Evolutionary conservation across 2,113 vertebrate genomes (phyloP).

Genomic region (Mellivora capensis): DNA sequence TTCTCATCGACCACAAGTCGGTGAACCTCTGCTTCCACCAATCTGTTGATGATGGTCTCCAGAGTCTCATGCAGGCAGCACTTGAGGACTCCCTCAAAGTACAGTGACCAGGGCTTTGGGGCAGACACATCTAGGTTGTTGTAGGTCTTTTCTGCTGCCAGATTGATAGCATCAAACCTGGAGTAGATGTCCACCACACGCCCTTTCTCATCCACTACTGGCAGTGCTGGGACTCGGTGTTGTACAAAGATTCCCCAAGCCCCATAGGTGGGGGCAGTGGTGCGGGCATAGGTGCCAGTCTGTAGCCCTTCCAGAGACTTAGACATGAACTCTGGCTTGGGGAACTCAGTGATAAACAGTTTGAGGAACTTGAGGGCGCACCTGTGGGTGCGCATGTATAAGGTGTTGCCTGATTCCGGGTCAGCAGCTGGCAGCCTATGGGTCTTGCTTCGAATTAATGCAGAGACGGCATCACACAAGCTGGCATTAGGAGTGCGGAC

Average conservation of each 20-base stretch:
- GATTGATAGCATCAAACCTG: slow-evolving; percentile 97
- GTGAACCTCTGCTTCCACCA: slow-evolving; percentile 98
- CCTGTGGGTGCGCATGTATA: slow-evolving; percentile 99
- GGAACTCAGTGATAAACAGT: slow-evolving; percentile 97
- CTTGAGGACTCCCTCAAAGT: slow-evolving; percentile 97
- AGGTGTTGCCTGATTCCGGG: slow-evolving; percentile 93
- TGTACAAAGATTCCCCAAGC: slow-evolving; percentile 97
- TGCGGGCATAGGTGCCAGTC: slow-evolving; percentile 91
- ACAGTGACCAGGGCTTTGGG: slow-evolving; percentile 97
- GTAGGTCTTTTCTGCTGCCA: slow-evolving; percentile 98
- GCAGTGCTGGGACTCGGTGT: slow-evolving; percentile 94
- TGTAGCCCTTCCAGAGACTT: slow-evolving; percentile 89
- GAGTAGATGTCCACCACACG: slow-evolving; percentile 98
- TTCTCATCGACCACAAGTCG: slow-evolving; percentile 95
- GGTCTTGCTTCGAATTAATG: slow-evolving; percentile 96
- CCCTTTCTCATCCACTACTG: slow-evolving; percentile 94
- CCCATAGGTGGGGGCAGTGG: slow-evolving; percentile 93
- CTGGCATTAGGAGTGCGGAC: slow-evolving; percentile 97
- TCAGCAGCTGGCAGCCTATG: slow-evolving; percentile 97
- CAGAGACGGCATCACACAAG: slow-evolving; percentile 96
- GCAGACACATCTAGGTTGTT: slow-evolving; percentile 98
- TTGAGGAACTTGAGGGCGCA: slow-evolving; percentile 99
- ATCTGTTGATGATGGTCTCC: slow-evolving; percentile 94
- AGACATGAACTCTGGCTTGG: slow-evolving; percentile 91
- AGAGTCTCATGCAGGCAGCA: slow-evolving; percentile 93